A percentile compares a stretch with the other conserved stretches of the same genome.
Evolutionary conservation across 2,888 invertebrate species (phyloP).

Genomic region (Chrysotoxum bicinctum): DNA sequence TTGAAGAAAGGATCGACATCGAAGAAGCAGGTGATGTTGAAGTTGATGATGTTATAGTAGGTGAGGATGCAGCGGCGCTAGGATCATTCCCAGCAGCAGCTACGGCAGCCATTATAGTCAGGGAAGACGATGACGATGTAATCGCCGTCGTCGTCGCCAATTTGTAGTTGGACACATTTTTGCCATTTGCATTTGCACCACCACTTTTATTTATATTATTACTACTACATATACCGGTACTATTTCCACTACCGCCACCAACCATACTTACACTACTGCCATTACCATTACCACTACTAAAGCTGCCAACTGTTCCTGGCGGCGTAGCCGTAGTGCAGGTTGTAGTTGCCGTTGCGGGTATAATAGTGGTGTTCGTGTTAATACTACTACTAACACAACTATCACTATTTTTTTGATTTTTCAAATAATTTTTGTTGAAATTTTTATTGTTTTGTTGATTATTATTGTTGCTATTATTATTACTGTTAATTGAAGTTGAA

Average conservation of each 20-base stretch:
- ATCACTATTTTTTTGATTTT: slow-evolving; percentile 71
- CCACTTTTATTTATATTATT: slow-evolving; percentile 71
- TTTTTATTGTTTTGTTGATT: slow-evolving; percentile 60
- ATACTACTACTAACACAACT: slow-evolving; percentile 69
- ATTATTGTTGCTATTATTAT: slow-evolving; percentile 59
- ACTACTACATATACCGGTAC: slow-evolving; percentile 71
- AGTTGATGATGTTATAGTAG: slow-evolving; percentile 20
- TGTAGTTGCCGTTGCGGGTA: slow-evolving; percentile 73
- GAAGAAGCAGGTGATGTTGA: slow-evolving; percentile 75
- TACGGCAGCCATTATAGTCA: slow-evolving; percentile 76
- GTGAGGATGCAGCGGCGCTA: slow-evolving; percentile 58
- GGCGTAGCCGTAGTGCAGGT: slow-evolving; percentile 48
- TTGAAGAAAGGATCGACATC: slow-evolving; percentile 19
- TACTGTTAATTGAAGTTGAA: slow-evolving; percentile 45
- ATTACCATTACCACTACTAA: slow-evolving; percentile 38
- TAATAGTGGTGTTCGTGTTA: slow-evolving; percentile 68
- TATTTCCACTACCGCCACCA: slow-evolving; percentile 58
- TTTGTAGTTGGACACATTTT: slow-evolving; percentile 74
- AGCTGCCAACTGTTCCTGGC: background rate
- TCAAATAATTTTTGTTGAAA: slow-evolving; percentile 71
- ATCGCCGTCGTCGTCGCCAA: slow-evolving; percentile 59
- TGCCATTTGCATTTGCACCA: slow-evolving; percentile 75
- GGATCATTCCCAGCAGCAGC: slow-evolving; percentile 75
- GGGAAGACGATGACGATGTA: slow-evolving; percentile 48
- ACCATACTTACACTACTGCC: slow-evolving; percentile 52